phyloP scores from a whole-genome alignment of 2,888 invertebrate genomes.

The Hybos culiciformis region DNA sequence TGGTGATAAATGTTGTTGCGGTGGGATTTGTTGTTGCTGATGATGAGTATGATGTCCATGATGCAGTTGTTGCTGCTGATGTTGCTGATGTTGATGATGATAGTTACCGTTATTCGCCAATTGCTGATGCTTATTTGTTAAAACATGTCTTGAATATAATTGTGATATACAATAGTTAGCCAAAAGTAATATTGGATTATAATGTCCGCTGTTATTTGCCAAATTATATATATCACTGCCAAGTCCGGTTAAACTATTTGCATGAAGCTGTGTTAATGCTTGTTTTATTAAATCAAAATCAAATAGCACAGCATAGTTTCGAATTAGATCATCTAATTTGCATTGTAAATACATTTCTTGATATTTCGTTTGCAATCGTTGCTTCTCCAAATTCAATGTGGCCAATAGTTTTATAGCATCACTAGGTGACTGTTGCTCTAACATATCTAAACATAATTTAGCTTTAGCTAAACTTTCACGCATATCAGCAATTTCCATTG shows the following conservation, averaged over 20 bases:
- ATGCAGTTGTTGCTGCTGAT: constrained; percentile 21
- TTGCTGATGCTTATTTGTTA: constrained; percentile 34
- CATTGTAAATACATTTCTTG: constrained; percentile 59
- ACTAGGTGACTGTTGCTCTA: constrained; percentile 40
- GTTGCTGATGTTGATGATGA: constrained; percentile 25
- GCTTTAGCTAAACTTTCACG: constrained; percentile 48
- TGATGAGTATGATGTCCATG: constrained; percentile 27
- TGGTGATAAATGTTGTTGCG: constrained; percentile 13
- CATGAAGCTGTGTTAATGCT: constrained; percentile 48
- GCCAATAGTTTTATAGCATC: constrained; percentile 49
- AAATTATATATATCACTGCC: constrained; percentile 22
- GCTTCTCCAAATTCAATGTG: constrained; percentile 49
- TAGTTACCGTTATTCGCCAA: constrained; percentile 38
- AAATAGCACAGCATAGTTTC: constrained; percentile 50
- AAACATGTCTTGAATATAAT: constrained; percentile 49
- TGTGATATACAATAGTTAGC: constrained; percentile 67
- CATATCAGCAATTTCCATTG: constrained; percentile 51
- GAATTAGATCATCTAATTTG: constrained; percentile 55
- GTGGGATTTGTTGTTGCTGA: constrained; percentile 16
- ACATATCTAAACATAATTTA: constrained; percentile 44
- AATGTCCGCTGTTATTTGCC: constrained; percentile 32
- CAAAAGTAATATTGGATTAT: constrained; percentile 56
- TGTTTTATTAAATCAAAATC: constrained; percentile 54
- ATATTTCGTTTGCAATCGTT: constrained; percentile 50
- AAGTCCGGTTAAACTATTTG: too few species aligned